phyloP scores from a whole-genome alignment of 1,140 invertebrate genomes.

The Belonocnema kinseyi region DNA sequence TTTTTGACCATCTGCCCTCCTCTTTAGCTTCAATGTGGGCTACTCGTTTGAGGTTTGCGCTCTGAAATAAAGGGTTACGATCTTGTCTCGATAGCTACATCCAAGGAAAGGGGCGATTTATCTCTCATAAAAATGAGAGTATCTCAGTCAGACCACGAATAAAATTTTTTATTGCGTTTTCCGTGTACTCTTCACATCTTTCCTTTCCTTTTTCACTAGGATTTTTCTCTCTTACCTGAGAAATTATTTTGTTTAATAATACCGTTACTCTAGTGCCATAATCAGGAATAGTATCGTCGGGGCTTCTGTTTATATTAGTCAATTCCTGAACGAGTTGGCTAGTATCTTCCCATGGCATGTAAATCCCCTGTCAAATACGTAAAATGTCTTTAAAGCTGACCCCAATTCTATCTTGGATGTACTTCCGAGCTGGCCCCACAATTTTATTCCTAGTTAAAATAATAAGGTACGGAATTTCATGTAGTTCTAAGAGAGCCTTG shows the following conservation, averaged over 20 bases:
- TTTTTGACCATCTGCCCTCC: background rate
- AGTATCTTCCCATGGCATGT: background rate
- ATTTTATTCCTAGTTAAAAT: background rate
- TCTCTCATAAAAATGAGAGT: background rate
- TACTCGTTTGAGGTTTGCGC: no score
- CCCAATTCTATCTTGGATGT: no score
- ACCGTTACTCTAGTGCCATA: background rate
- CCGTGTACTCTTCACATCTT: no score
- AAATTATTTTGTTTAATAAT: background rate
- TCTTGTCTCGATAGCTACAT: slow-evolving; percentile 2
- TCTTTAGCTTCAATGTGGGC: slow-evolving; percentile 18
- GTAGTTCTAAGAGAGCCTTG: background rate
- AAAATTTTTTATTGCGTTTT: no score
- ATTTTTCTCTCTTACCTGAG: no score
- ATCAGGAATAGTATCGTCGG: background rate
- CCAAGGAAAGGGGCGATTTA: background rate
- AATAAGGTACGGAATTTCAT: no score
- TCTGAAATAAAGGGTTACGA: no score
- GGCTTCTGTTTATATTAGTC: background rate
- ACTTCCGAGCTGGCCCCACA: no score
- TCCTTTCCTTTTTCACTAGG: no score
- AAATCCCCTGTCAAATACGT: background rate
- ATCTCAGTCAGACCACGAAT: background rate
- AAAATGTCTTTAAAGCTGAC: background rate
- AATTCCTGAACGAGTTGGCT: background rate